Base-by-base conservation (phyloP, 2,797 vertebrate species). In the Florisuga fusca region DNA sequence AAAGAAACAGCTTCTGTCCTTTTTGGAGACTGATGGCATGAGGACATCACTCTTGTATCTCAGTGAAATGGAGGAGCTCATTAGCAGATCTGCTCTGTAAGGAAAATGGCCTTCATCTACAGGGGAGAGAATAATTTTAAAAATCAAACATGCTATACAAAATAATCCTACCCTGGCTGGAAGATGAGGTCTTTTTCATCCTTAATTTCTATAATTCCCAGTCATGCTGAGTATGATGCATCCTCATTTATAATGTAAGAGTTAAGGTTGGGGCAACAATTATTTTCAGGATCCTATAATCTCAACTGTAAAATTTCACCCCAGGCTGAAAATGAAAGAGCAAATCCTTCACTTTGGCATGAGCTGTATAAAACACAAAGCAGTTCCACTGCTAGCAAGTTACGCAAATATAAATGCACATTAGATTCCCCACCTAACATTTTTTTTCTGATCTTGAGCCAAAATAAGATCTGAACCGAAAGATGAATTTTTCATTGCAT, bases 251-350 rank as follows among this genome's bases (percentile, higher is more conserved):
- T 97, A 96, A 97, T 95, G 96, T 91, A 94, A 64, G 93, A 96
- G 94, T 94, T 96, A 96, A 95, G 74, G 93, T 71, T 96, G 92
- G 95, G 94, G 94, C 96, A 97, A 97, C 95, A 97, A 97, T 97
- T 97, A 96, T 97, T 97, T 97, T 90, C 94, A 96, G 95, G 93
- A 96, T 97, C 92, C 93, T 93, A 96, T 97, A 96, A 97, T 97
- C 96, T 96, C 90, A 94, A 95, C 95, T 97, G 97, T 94, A 95
- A 96, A 97, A 97, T 96, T 96, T 97, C 96, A 96, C 96, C 96
- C 94, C 90, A 79, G 96, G 96, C 96, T 97, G 95, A 93, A 96
- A 97, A 97, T 94, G 96, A 97, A 97, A 97, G 95, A 96, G 93
- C 95, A 95, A 95, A 96, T 97, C 96, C 83, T 96, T 96, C 96